A percentile compares a stretch with the other conserved stretches of the same genome.
These are phyloP conservation scores for Dendroctonus valens DNA, from an alignment of 1,140 invertebrate species.

Conservation along the genomic window DNA sequence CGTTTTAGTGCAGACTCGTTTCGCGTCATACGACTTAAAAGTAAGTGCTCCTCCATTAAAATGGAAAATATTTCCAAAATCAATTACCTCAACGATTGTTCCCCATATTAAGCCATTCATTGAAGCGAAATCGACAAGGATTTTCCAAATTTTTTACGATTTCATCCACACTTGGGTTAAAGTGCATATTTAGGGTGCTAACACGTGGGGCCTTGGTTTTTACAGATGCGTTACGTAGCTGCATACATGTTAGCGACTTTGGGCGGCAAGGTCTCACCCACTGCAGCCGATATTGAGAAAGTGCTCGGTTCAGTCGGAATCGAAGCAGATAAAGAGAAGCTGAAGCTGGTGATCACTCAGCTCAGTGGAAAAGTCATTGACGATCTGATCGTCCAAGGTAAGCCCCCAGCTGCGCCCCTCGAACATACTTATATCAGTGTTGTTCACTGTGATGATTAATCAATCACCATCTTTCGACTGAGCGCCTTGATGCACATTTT, in stretches of 20 bases:
- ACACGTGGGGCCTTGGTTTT: slow-evolving; percentile 25
- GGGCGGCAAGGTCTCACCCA: slow-evolving; percentile 80
- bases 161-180: slow-evolving; percentile 37
- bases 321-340: slow-evolving; percentile 81
- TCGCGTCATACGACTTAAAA: slow-evolving; percentile 49
- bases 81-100: not conserved
- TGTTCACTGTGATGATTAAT: slow-evolving; percentile 47
- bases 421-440: slow-evolving; percentile 39
- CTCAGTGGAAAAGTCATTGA: slow-evolving; percentile 89
- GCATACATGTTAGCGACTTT: slow-evolving; percentile 93
- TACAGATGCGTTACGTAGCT: slow-evolving; percentile 99
- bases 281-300: slow-evolving; percentile 84
- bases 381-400: slow-evolving; percentile 84
- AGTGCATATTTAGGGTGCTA: slow-evolving; percentile 4
- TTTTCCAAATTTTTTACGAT: slow-evolving; percentile 32
- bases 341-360: slow-evolving; percentile 83
- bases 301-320: slow-evolving; percentile 95
- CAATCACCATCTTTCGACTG: slow-evolving; percentile 53
- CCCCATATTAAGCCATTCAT: not conserved
- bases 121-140: slow-evolving; percentile 9
- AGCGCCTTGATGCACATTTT: slow-evolving; percentile 43
- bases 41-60: slow-evolving; percentile 38
- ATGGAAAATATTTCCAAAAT: slow-evolving; percentile 1
- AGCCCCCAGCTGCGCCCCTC: not conserved
- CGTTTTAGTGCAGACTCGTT: slow-evolving; percentile 41